Evolutionary conservation across 2,797 vertebrate species (phyloP).

Genomic region (Cyclura pinguis): DNA sequence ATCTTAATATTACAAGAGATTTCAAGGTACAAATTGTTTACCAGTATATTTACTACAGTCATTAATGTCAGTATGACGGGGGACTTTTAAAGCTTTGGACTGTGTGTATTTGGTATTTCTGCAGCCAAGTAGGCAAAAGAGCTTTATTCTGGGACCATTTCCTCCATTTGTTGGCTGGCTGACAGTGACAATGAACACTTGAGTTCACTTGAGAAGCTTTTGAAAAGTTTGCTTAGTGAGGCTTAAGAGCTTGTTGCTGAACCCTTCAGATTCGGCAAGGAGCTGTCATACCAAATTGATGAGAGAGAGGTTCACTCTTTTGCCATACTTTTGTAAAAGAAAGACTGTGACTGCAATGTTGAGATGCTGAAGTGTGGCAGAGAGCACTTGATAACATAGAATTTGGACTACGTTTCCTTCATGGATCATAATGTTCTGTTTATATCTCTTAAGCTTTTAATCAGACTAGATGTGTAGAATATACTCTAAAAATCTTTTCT

Average conservation of each 20-base stretch:
- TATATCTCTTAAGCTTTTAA: background rate
- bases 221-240: background rate
- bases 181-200: slow-evolving; percentile 13
- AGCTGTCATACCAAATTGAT: background rate
- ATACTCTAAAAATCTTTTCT: background rate
- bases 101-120: background rate
- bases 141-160: slow-evolving; percentile 24
- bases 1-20: slow-evolving; percentile 34
- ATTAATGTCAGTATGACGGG: background rate
- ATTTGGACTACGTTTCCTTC: background rate
- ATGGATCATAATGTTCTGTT: background rate
- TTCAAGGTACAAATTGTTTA: slow-evolving; percentile 20
- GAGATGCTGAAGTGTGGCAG: background rate
- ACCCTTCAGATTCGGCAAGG: background rate
- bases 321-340: background rate
- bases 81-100: background rate
- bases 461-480: background rate
- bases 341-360: background rate
- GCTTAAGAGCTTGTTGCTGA: background rate
- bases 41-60: background rate
- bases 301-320: background rate
- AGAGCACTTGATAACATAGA: background rate
- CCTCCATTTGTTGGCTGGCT: slow-evolving; percentile 19
- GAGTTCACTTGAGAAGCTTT: background rate
- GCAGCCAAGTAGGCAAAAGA: slow-evolving; percentile 7